Conservation (phyloP, 2,888 invertebrate genomes). For the Tetragonula carbonaria region DNA sequence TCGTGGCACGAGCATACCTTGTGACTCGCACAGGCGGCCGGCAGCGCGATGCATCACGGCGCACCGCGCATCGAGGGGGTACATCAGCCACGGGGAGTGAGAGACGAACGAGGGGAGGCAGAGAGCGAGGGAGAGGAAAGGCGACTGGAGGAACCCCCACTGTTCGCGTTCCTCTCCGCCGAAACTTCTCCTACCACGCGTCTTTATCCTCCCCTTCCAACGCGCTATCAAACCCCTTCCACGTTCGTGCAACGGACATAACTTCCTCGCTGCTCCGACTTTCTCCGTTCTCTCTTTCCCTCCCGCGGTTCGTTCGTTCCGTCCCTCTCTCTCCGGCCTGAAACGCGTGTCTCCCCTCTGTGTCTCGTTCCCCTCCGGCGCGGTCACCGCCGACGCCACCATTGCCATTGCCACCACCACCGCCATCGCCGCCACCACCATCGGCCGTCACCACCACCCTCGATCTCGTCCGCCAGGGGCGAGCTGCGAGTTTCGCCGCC, state of each 20-base stretch:
- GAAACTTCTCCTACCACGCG: constrained; percentile 57
- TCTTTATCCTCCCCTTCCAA: constrained; percentile 46
- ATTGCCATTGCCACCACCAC: constrained; percentile 44
- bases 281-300: constrained; percentile 46
- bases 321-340: neutral
- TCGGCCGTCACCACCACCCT: constrained; percentile 52
- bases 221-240: constrained; percentile 71
- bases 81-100: constrained; percentile 68
- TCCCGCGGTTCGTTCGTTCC: neutral
- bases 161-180: constrained; percentile 53
- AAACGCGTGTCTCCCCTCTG: constrained; percentile 49
- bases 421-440: constrained; percentile 50
- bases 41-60: constrained; percentile 81
- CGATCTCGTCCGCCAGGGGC: constrained; percentile 59
- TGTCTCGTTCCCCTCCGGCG: constrained; percentile 56
- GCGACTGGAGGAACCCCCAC: constrained; percentile 66
- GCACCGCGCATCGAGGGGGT: constrained; percentile 82
- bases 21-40: constrained; percentile 77
- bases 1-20: constrained; percentile 82
- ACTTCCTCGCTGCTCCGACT: constrained; percentile 71
- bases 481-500: constrained; percentile 54
- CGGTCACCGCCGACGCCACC: constrained; percentile 54
- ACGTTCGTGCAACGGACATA: constrained; percentile 70
- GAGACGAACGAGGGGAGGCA: constrained; percentile 25
- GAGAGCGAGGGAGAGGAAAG: constrained; percentile 46